Conservation (phyloP, 2,113 vertebrate species). For the Phodopus roborovskii region DNA sequence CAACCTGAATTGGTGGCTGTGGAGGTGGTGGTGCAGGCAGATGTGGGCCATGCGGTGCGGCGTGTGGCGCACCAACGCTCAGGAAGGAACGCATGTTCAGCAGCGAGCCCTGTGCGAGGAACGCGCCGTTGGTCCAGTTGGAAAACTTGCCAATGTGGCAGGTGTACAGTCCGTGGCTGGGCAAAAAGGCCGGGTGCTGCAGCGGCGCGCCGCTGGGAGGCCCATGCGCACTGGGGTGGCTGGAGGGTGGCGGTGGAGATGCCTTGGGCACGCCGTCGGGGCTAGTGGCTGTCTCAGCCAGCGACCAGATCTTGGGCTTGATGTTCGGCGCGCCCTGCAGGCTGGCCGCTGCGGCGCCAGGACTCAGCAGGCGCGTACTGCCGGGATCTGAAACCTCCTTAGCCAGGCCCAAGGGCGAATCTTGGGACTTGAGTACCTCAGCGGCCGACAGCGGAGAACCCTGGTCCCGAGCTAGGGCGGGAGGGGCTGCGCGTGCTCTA, state of each 20-base stretch:
- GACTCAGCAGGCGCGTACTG: slow-evolving; percentile 91
- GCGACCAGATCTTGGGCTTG: slow-evolving; percentile 99
- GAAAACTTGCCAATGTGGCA: slow-evolving; percentile 99
- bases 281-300: slow-evolving; percentile 97
- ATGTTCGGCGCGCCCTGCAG: slow-evolving; percentile 92
- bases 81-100: slow-evolving; percentile 97
- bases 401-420: slow-evolving; percentile 86
- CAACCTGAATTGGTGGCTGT: slow-evolving; percentile 88
- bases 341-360: slow-evolving; percentile 87
- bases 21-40: slow-evolving; percentile 83
- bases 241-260: slow-evolving; percentile 86
- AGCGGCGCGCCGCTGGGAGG: slow-evolving; percentile 90
- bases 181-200: slow-evolving; percentile 97
- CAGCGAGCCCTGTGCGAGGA: slow-evolving; percentile 97
- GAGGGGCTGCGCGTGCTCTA: slow-evolving; percentile 85
- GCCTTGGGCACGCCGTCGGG: slow-evolving; percentile 95
- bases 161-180: slow-evolving; percentile 99
- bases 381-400: slow-evolving; percentile 91
- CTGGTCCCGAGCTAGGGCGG: slow-evolving; percentile 89
- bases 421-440: slow-evolving; percentile 92
- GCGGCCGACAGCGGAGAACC: slow-evolving; percentile 89
- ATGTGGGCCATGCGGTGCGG: slow-evolving; percentile 88
- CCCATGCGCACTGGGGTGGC: slow-evolving; percentile 86
- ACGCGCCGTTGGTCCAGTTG: slow-evolving; percentile 98
- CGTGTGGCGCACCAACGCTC: slow-evolving; percentile 93